Percentiles rank a stretch among this genome's conserved stretches.
Conservation (phyloP, 2,888 invertebrate species). For the Nineta flava region DNA sequence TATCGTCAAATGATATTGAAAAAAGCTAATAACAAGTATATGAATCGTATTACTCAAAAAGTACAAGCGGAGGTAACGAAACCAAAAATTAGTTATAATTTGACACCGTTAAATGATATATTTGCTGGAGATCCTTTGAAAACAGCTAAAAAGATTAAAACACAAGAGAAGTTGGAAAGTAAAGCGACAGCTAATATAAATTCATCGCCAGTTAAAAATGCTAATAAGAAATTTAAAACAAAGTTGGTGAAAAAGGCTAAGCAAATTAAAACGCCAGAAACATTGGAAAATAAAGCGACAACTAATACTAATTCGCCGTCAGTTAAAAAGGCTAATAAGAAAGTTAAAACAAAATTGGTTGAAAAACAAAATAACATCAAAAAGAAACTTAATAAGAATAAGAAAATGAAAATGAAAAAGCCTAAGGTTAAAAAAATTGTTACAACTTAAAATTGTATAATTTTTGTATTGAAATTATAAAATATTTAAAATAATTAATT, state of each 20-base stretch:
- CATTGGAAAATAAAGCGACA: background rate
- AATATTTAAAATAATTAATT: background rate
- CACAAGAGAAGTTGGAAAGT: slow-evolving; percentile 2
- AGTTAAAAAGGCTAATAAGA: slow-evolving; percentile 1
- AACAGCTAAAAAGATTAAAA: slow-evolving; percentile 38
- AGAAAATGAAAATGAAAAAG: background rate
- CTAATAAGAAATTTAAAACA: too few species aligned
- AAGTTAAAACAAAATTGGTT: slow-evolving; percentile 6
- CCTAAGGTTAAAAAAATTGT: background rate
- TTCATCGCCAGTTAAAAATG: background rate
- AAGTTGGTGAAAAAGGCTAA: slow-evolving; percentile 44
- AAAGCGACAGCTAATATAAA: background rate
- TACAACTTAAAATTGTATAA: too few species aligned
- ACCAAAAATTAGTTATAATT: slow-evolving; percentile 55
- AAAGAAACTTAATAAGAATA: slow-evolving; percentile 1
- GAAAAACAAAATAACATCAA: slow-evolving; percentile 5
- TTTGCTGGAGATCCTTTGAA: slow-evolving; percentile 49
- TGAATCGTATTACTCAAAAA: slow-evolving; percentile 66
- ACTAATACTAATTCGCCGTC: background rate
- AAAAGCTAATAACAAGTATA: slow-evolving; percentile 39
- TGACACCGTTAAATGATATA: slow-evolving; percentile 57
- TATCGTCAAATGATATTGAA: slow-evolving; percentile 42
- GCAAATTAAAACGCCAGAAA: slow-evolving; percentile 26
- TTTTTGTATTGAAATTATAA: background rate
- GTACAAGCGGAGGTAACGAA: slow-evolving; percentile 53